Conservation (phyloP, 2,113 vertebrate genomes). For the Panthera leo region DNA sequence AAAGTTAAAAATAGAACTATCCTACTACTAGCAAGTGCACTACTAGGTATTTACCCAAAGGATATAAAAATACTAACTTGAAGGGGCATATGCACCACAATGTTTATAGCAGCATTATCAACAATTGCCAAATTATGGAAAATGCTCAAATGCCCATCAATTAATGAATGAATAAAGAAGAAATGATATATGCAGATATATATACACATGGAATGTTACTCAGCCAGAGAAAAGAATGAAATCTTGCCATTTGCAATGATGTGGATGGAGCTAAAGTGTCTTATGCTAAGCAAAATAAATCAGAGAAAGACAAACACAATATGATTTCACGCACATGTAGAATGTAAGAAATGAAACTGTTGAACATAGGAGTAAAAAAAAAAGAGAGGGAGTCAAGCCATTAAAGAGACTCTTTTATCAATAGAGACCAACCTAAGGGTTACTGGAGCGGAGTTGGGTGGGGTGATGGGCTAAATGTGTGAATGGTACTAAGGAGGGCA, state of each 20-base stretch:
- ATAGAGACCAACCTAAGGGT: not conserved
- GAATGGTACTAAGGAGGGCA: not conserved
- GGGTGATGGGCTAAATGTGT: not conserved
- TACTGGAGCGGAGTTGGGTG: not conserved
- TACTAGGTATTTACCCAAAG: not conserved
- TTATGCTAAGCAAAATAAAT: no score
- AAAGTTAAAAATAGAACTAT: not conserved
- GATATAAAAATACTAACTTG: no score
- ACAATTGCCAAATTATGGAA: not conserved
- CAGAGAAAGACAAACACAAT: no score
- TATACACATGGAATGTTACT: not conserved
- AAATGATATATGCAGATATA: not conserved
- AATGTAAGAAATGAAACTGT: no score
- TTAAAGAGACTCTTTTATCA: not conserved
- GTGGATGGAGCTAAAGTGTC: not conserved
- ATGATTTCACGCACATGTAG: no score
- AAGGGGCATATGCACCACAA: not conserved
- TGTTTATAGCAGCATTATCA: not conserved
- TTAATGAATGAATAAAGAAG: not conserved
- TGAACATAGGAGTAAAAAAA: not conserved
- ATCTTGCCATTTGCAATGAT: not conserved
- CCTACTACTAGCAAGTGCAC: not conserved
- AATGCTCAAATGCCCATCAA: not conserved
- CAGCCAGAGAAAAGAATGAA: not conserved
- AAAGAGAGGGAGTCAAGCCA: not conserved